phyloP scores from a whole-genome alignment of 2,113 vertebrate species.

The Actinemys pallida region DNA sequence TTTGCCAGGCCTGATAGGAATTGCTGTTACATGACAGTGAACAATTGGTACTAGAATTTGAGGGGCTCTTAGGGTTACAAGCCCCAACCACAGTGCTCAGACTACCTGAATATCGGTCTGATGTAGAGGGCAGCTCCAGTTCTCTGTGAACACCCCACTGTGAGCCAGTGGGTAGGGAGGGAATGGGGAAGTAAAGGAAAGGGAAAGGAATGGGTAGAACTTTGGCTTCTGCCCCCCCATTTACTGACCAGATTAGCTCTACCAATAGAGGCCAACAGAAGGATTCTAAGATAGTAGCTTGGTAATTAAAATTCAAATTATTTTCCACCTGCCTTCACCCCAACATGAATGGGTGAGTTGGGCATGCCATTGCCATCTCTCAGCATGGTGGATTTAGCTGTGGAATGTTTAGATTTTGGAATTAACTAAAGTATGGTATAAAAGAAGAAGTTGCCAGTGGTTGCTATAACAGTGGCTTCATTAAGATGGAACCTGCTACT shows the following conservation, averaged over 20 bases:
- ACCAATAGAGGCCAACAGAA: neutral
- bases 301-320: neutral
- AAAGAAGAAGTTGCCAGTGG: neutral
- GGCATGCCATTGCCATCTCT: neutral
- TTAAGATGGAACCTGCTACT: accelerated
- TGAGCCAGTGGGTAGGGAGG: neutral
- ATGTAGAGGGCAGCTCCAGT: neutral
- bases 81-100: too few relatives aligned
- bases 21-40: neutral
- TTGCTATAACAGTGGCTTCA: neutral
- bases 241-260: neutral
- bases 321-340: neutral
- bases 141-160: neutral
- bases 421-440: neutral
- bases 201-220: neutral
- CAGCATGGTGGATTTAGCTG: neutral
- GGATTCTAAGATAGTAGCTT: neutral
- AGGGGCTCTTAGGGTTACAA: too few relatives aligned
- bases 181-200: neutral
- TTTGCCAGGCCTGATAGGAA: neutral
- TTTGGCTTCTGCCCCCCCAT: neutral
- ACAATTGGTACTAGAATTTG: too few relatives aligned
- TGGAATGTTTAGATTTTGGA: neutral
- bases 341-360: neutral
- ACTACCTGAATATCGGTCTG: too few relatives aligned